These are phyloP conservation scores for Microcebus lehilahytsara DNA, from an alignment of 2,113 vertebrate species.

Conservation along the genomic window DNA sequence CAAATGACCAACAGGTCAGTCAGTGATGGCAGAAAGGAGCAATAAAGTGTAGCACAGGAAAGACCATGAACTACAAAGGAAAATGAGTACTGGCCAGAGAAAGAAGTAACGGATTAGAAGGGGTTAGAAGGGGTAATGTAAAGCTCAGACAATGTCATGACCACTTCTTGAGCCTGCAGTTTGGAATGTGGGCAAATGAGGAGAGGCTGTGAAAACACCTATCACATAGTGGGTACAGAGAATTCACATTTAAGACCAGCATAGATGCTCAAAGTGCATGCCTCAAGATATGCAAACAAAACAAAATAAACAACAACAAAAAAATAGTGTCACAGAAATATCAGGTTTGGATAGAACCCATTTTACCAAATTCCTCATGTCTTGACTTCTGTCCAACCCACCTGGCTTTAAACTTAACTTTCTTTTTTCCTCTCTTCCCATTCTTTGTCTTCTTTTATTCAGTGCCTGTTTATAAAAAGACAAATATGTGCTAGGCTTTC, in stretches of 20 bases:
- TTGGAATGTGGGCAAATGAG: neutral
- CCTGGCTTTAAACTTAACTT: neutral
- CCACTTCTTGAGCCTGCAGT: neutral
- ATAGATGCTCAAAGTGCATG: neutral
- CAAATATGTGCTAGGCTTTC: neutral
- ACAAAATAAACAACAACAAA: neutral
- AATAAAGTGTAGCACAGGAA: neutral
- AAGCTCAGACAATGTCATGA: neutral
- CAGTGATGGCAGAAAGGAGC: neutral
- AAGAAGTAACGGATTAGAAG: neutral
- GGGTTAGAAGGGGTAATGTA: neutral
- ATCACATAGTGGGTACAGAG: neutral
- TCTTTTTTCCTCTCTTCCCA: neutral
- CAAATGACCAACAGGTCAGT: neutral
- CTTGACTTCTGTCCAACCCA: neutral
- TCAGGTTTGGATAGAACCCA: neutral
- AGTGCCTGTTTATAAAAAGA: neutral
- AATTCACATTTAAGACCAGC: neutral
- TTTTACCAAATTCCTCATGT: neutral
- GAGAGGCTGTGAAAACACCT: neutral
- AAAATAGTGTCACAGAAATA: neutral
- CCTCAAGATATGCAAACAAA: neutral
- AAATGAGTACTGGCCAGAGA: neutral
- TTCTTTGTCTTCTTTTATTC: neutral
- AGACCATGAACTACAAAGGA: neutral